phyloP scores from a whole-genome alignment of 2,113 vertebrate species.

The Colinus virginianus region DNA sequence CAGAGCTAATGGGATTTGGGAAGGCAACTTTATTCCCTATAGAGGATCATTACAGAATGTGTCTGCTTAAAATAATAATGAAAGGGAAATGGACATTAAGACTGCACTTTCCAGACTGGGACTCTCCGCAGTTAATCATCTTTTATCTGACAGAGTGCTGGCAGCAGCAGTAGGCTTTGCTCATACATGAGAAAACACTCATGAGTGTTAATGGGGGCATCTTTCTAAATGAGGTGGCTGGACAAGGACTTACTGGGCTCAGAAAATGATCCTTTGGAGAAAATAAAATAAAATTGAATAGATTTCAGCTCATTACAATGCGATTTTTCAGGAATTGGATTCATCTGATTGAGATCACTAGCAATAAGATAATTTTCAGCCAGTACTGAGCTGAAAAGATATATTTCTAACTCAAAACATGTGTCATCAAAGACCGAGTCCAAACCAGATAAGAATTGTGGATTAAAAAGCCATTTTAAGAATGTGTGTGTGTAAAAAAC shows the following conservation, averaged over 20 bases:
- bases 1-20: not conserved
- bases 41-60: not conserved
- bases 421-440: not conserved
- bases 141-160: not conserved
- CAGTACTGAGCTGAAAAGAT: not conserved
- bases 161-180: not conserved
- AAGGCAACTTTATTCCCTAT: not conserved
- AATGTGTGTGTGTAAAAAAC: not conserved
- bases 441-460: not conserved
- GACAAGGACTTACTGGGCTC: not conserved
- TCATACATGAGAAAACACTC: not conserved
- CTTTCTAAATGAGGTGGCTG: not conserved
- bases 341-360: not conserved
- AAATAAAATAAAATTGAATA: not conserved
- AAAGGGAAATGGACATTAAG: not conserved
- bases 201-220: not conserved
- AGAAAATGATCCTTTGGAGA: not conserved
- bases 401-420: conserved; percentile 5
- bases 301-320: not conserved
- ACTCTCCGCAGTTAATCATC: not conserved
- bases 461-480: conserved; percentile 21
- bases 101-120: not conserved
- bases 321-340: not conserved
- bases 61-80: not conserved
- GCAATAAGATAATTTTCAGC: not conserved